These are phyloP conservation scores for Euphydryas editha DNA, from an alignment of 2,888 invertebrate genomes.

Conservation along the genomic window DNA sequence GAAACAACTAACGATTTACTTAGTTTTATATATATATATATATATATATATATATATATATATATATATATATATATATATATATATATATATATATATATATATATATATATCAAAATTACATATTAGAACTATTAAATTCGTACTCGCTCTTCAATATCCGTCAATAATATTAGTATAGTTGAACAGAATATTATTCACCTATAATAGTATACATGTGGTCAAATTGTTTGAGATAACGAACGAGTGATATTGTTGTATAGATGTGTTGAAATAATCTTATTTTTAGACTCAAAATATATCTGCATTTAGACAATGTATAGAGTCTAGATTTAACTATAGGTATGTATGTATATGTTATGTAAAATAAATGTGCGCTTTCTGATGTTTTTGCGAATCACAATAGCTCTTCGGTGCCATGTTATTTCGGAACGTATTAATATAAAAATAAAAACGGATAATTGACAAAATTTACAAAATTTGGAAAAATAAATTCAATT, in stretches of 20 bases:
- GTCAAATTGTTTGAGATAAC: slow-evolving; percentile 52
- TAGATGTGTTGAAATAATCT: slow-evolving; percentile 59
- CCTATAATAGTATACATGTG: slow-evolving; percentile 46
- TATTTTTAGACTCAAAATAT: slow-evolving; percentile 73
- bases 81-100: background rate
- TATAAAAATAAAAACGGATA: no score
- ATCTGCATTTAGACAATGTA: slow-evolving; percentile 62
- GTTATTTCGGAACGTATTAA: background rate
- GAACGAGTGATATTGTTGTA: slow-evolving; percentile 60
- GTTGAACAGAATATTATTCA: slow-evolving; percentile 48
- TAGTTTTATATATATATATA: background rate
- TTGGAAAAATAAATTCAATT: background rate
- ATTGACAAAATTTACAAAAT: no score
- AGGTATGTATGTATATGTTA: slow-evolving; percentile 46
- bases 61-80: background rate
- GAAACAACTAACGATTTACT: background rate
- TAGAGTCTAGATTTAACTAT: slow-evolving; percentile 55
- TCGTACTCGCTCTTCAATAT: slow-evolving; percentile 53
- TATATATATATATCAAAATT: background rate
- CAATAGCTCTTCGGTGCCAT: slow-evolving; percentile 26
- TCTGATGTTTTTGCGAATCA: slow-evolving; percentile 53
- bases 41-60: background rate
- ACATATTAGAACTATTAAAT: no score
- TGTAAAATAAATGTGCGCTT: slow-evolving; percentile 53
- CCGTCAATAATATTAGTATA: slow-evolving; percentile 55